Conservation (phyloP, 2,113 vertebrate species). For the Romanogobio albipinnatus region DNA sequence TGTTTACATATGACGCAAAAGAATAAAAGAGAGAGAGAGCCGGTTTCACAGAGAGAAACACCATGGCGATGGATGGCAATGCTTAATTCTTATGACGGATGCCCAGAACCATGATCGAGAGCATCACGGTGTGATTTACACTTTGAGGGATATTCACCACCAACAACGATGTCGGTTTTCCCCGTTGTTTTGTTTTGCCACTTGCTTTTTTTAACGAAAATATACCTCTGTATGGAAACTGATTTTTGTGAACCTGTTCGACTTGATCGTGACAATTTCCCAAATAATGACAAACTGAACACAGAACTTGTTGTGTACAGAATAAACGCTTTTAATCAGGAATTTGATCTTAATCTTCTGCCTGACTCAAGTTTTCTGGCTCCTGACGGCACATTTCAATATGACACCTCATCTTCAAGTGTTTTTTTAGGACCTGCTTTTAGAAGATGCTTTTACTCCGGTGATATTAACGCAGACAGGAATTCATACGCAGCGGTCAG, state of each 20-base stretch:
- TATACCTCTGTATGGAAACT: slow-evolving; percentile 69
- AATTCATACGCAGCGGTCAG: slow-evolving; percentile 90
- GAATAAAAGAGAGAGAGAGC: slow-evolving; percentile 70
- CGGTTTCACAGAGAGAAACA: slow-evolving; percentile 69
- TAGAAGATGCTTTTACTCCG: slow-evolving; percentile 91
- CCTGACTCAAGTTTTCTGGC: slow-evolving; percentile 89
- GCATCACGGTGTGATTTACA: slow-evolving; percentile 27
- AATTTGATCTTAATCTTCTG: slow-evolving; percentile 85
- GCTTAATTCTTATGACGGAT: slow-evolving; percentile 42
- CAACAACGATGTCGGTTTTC: slow-evolving; percentile 67
- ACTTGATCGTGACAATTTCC: slow-evolving; percentile 77
- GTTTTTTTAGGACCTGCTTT: slow-evolving; percentile 66
- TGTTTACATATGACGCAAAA: slow-evolving; percentile 75
- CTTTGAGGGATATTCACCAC: slow-evolving; percentile 26
- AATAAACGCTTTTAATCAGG: slow-evolving; percentile 89
- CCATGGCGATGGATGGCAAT: slow-evolving; percentile 68
- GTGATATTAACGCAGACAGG: slow-evolving; percentile 87
- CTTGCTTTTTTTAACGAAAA: slow-evolving; percentile 55
- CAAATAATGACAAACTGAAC: slow-evolving; percentile 67
- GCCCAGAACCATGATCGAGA: slow-evolving; percentile 10
- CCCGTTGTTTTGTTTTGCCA: slow-evolving; percentile 52
- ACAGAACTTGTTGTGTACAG: slow-evolving; percentile 73
- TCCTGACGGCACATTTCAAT: slow-evolving; percentile 78
- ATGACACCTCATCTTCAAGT: slow-evolving; percentile 65
- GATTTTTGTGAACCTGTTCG: slow-evolving; percentile 83